These are phyloP conservation scores for Onthophagus taurus DNA, from an alignment of 1,140 invertebrate genomes.

Conservation along the genomic window DNA sequence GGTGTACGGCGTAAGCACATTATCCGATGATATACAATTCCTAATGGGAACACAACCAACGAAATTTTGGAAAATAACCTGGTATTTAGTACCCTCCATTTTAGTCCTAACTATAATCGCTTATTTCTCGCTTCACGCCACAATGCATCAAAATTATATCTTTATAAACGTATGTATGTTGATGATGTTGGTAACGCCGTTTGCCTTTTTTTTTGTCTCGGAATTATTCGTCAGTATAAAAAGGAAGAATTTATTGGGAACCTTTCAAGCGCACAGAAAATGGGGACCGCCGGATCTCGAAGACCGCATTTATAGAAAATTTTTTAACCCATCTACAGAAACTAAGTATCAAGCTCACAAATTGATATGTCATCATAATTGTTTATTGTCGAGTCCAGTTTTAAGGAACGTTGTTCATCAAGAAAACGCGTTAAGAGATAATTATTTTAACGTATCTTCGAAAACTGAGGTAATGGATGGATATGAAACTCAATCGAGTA, in stretches of 20 bases:
- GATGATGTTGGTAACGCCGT: too few relatives aligned
- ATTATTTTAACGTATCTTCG: too few relatives aligned
- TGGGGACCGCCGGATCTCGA: conserved; percentile 6
- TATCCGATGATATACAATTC: conserved; percentile 8
- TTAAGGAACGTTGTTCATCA: background rate
- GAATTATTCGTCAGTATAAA: too few relatives aligned
- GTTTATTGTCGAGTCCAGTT: background rate
- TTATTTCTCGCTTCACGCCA: too few relatives aligned
- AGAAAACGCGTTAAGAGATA: background rate
- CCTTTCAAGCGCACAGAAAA: background rate
- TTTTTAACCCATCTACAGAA: background rate
- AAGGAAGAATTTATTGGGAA: conserved; percentile 8
- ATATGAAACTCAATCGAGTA: too few relatives aligned
- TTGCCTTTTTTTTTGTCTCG: too few relatives aligned
- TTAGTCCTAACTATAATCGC: background rate
- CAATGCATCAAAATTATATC: too few relatives aligned
- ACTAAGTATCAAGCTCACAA: conserved; percentile 3
- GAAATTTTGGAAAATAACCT: conserved; percentile 10
- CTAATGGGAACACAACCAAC: conserved; percentile 7
- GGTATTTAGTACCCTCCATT: conserved; percentile 1
- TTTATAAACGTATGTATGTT: too few relatives aligned
- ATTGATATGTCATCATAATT: conserved; percentile 4
- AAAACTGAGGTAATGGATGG: too few relatives aligned
- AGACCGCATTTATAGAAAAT: background rate
- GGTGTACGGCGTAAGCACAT: conserved; percentile 5